Percentiles rank a stretch among this genome's conserved stretches.
phyloP scores from a whole-genome alignment of 2,797 vertebrate species.

The Distichodus sexfasciatus region DNA sequence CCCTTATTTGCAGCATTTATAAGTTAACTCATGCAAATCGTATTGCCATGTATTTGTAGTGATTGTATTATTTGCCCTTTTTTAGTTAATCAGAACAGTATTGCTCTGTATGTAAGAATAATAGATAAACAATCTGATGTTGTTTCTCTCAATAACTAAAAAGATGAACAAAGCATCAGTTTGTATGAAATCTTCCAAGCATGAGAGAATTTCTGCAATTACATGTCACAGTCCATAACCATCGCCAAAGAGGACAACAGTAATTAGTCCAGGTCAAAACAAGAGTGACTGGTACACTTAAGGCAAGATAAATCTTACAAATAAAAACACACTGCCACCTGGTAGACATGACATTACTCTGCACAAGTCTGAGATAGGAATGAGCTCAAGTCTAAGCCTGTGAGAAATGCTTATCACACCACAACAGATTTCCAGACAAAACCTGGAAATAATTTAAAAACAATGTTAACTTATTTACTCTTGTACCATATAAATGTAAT shows the following conservation, averaged over 20 bases:
- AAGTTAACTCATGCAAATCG: no score
- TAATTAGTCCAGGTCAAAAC: constrained; percentile 23
- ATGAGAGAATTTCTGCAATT: neutral
- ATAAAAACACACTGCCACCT: constrained; percentile 14
- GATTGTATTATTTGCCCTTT: no score
- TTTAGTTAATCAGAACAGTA: no score
- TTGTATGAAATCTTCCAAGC: neutral
- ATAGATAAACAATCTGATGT: no score
- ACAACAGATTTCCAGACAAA: neutral
- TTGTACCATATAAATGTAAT: no score
- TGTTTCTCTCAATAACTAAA: no score
- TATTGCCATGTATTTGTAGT: no score
- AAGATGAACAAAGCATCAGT: neutral
- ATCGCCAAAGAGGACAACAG: constrained; percentile 11
- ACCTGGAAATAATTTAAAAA: neutral
- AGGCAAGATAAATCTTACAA: neutral
- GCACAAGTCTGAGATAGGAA: constrained; percentile 13
- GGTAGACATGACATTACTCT: constrained; percentile 32
- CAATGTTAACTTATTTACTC: no score
- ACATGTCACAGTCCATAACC: neutral
- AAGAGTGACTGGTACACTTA: neutral
- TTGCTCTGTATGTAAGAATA: no score
- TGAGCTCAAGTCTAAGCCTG: constrained; percentile 16
- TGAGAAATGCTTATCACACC: constrained; percentile 2
- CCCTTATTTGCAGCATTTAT: no score